Conservation (phyloP, 2,888 invertebrate genomes). For the Priocnemis perturbator region DNA sequence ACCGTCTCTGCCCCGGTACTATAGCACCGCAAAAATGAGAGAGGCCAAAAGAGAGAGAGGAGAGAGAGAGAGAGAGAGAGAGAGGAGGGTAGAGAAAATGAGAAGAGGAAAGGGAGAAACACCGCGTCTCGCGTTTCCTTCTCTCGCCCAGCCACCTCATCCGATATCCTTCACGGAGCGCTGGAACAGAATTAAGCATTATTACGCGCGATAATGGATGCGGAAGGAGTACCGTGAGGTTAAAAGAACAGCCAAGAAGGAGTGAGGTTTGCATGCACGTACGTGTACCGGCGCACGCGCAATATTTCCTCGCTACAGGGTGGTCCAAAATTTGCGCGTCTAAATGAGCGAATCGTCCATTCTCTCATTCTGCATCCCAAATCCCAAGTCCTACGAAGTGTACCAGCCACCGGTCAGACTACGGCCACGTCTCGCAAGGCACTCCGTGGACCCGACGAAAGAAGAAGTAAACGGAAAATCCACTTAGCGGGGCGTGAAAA, state of each 20-base stretch:
- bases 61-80: no score
- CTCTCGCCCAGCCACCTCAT: background rate
- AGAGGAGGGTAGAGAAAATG: no score
- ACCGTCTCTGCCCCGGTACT: no score
- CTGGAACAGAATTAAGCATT: conserved; percentile 14
- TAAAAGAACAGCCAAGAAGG: conserved; percentile 11
- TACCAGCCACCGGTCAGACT: no score
- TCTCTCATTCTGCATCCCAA: no score
- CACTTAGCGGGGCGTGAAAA: conserved; percentile 9
- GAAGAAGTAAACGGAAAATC: background rate
- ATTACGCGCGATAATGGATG: conserved; percentile 18
- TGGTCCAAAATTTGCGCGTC: background rate
- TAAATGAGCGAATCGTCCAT: background rate
- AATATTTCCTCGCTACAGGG: background rate
- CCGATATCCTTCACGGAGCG: background rate
- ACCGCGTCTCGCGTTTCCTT: background rate
- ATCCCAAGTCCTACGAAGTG: no score
- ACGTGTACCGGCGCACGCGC: background rate
- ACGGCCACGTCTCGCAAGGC: no score
- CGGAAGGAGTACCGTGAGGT: conserved; percentile 17
- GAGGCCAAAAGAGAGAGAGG: no score
- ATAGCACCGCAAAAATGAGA: no score
- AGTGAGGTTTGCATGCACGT: conserved; percentile 7
- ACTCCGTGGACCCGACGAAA: no score
- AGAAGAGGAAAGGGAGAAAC: no score